Conservation (phyloP, 2,113 vertebrate species). For the Petrocephalus microphthalmus region DNA sequence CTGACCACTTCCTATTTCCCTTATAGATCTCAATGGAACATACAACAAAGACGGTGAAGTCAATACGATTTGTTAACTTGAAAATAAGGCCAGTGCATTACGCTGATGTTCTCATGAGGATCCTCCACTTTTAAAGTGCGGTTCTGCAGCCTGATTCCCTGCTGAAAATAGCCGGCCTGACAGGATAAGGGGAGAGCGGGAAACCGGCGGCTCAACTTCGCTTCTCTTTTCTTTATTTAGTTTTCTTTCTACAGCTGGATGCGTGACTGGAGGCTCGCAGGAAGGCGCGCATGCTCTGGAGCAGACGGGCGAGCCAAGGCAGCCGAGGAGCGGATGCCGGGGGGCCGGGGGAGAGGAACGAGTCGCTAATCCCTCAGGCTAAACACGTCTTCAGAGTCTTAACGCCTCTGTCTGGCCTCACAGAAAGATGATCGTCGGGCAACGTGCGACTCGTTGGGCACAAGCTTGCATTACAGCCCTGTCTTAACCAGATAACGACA, state of each 20-base stretch:
- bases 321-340: not conserved
- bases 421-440: not conserved
- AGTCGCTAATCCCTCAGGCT: not conserved
- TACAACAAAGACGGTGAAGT: not conserved
- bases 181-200: not conserved
- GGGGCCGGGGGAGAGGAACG: not conserved
- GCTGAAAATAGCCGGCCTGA: not conserved
- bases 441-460: not conserved
- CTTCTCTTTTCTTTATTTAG: not conserved
- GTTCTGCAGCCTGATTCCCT: not conserved
- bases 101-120: not conserved
- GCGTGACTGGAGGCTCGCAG: not conserved
- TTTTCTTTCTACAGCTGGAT: not conserved
- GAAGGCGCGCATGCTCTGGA: not conserved
- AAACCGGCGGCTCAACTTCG: not conserved
- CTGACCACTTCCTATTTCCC: not conserved
- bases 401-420: not conserved
- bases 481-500: not conserved
- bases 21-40: not conserved
- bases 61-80: not conserved
- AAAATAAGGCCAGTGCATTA: not conserved
- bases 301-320: not conserved
- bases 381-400: not conserved
- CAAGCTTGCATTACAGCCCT: not conserved
- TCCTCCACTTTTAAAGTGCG: not conserved